Percentiles rank a stretch among this genome's conserved stretches.
Conservation (phyloP, 2,888 invertebrate species). For the Ormyrus pomaceus region DNA sequence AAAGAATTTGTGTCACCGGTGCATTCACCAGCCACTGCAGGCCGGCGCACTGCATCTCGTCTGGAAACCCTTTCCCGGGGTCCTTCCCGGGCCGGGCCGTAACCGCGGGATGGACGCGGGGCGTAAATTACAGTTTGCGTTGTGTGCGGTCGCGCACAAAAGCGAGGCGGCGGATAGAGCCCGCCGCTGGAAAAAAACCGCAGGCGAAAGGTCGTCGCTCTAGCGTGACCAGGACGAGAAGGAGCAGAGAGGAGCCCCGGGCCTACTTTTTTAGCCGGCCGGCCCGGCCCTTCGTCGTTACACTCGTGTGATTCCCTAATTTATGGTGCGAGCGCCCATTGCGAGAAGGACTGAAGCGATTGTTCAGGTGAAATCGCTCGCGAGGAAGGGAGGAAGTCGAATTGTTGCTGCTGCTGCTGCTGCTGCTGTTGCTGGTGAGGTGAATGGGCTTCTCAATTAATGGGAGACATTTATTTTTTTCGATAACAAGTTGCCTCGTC, state of each 20-base stretch:
- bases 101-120: slow-evolving; percentile 2
- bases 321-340: slow-evolving; percentile 2
- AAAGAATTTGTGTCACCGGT: slow-evolving; percentile 49
- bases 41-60: background rate
- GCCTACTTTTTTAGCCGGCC: background rate
- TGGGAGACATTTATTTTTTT: background rate
- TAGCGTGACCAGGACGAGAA: slow-evolving; percentile 46
- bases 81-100: background rate
- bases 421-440: background rate
- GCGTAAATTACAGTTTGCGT: slow-evolving; percentile 57
- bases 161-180: background rate
- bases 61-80: no score
- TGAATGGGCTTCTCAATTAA: background rate
- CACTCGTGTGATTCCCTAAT: slow-evolving; percentile 36
- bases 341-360: no score
- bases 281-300: background rate
- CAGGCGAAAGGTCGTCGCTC: slow-evolving; percentile 55
- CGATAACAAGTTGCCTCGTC: background rate
- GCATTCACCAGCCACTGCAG: slow-evolving; percentile 8
- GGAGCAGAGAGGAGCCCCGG: background rate
- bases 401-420: background rate
- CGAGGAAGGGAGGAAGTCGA: slow-evolving; percentile 12
- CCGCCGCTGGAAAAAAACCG: slow-evolving; percentile 41
- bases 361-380: background rate
- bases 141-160: slow-evolving; percentile 39